Evolutionary conservation across 1,140 invertebrate species (phyloP), one percentile per base, ranked within the genome.

Genomic region (Coptotermes formosanus): DNA sequence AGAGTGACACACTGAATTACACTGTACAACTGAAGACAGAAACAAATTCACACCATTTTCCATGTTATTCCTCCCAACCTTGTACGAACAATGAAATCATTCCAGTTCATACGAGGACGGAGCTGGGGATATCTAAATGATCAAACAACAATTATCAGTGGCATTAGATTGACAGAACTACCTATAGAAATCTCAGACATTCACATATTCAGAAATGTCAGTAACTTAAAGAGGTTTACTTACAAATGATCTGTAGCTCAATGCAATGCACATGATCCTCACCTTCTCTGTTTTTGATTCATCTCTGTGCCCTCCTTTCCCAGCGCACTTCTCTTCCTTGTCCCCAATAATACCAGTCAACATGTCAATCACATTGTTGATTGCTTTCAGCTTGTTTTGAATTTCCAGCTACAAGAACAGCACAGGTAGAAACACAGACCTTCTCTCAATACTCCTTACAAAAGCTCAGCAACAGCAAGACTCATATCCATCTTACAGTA

Each of bases 361-460:
- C 95, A 96, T 96, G 88, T 97, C 95, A 88, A 97, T 96, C 2
- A 96, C 95, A 90, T 96, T 96, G 90, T 94, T 94, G 88, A 96
- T 96, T 0, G 95, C 95, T 90, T 95, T 96, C 90, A 96, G 91
- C 92, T 96, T 96, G 88, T 94, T 95, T 90, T 96, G 94, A 87
- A 97, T 96, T 92, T 96, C 95, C 89, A 94, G 93, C 96, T 96
- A 88, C 89, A 86, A 75, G 32, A 82, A 85, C 52, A 85, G 16
- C 43, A 75, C 88, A 90, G 88, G 89, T 88, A 88, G 85, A 88
- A 89, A 86, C 12, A 82, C n/a, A 84, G 69, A 55, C 48, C 9
- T 6, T 12, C 45, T 48, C 45, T 48, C 7, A 55, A 16, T 19
- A 55, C 52, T 55, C 14, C 14, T 19, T 21, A 55, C 52, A 55